Percentiles rank a stretch among this genome's conserved stretches.
Evolutionary conservation across 2,113 vertebrate species (phyloP).

Genomic region (Cynoglossus semilaevis): DNA sequence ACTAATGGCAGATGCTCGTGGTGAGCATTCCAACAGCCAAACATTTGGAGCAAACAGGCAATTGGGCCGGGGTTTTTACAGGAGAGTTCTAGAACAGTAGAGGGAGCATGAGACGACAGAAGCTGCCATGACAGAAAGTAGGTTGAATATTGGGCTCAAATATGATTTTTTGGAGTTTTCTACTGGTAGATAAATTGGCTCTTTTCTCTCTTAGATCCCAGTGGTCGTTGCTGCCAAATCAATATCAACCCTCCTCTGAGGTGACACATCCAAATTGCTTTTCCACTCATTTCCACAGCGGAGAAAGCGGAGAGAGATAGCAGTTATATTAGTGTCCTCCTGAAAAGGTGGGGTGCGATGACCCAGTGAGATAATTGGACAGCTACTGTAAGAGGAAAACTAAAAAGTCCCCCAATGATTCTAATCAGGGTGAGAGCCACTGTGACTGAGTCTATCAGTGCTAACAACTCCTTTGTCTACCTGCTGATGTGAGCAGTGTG

Average conservation of each 20-base stretch:
- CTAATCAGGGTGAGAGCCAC: constrained; percentile 34
- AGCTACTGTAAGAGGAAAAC: constrained; percentile 55
- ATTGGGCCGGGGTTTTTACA: constrained; percentile 55
- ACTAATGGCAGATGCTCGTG: constrained; percentile 40
- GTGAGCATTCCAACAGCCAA: constrained; percentile 37
- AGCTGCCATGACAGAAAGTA: constrained; percentile 66
- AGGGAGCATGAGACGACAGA: constrained; percentile 52
- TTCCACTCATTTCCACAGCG: constrained; percentile 71
- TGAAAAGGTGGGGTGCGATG: constrained; percentile 63
- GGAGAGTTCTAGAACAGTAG: constrained; percentile 45
- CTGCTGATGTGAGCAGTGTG: constrained; percentile 31
- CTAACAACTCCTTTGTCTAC: constrained; percentile 33
- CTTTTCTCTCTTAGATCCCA: constrained; percentile 64
- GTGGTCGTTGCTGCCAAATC: constrained; percentile 72
- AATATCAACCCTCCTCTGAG: constrained; percentile 70
- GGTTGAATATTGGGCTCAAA: constrained; percentile 75
- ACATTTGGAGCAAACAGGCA: constrained; percentile 53
- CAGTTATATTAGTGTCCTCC: constrained; percentile 62
- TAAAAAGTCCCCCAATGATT: constrained; percentile 32
- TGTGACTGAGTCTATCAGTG: constrained; percentile 30
- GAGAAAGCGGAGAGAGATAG: constrained; percentile 61
- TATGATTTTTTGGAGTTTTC: constrained; percentile 70
- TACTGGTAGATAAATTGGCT: constrained; percentile 75
- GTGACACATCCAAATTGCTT: constrained; percentile 77
- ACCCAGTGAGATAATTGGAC: constrained; percentile 48